Evolutionary conservation across 2,888 invertebrate species (phyloP).

Genomic region (Colletes collaris): DNA sequence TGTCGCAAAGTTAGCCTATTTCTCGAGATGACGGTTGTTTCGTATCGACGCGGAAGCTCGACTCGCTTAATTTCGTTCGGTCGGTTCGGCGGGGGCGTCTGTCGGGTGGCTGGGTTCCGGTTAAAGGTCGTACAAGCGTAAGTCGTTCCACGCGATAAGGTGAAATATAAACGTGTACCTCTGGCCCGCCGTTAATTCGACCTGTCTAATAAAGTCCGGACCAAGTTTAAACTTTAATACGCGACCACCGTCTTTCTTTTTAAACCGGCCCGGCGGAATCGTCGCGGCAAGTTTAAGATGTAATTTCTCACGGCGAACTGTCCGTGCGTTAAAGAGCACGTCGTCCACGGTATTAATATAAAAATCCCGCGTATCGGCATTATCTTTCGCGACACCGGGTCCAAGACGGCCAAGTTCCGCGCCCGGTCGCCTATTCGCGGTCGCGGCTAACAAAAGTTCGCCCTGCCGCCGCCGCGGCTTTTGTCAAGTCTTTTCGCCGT

Average conservation of each 20-base stretch:
- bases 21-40: constrained; percentile 37
- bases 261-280: neutral
- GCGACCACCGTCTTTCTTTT: neutral
- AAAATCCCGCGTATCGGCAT: no score
- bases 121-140: constrained; percentile 23
- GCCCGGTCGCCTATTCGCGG: constrained; percentile 1
- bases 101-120: neutral
- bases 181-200: constrained; percentile 33
- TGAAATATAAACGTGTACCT: constrained; percentile 31
- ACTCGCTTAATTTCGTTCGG: constrained; percentile 51
- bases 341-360: neutral
- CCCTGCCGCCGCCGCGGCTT: constrained; percentile 3
- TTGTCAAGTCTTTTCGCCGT: constrained; percentile 40
- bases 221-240: constrained; percentile 15
- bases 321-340: neutral
- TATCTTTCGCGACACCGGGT: neutral
- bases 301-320: neutral
- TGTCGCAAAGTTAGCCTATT: neutral
- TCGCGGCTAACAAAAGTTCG: constrained; percentile 14
- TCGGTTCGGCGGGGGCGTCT: constrained; percentile 37
- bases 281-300: no score
- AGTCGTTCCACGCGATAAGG: constrained; percentile 25
- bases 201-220: constrained; percentile 30
- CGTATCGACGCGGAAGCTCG: constrained; percentile 51
- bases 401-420: constrained; percentile 3